Evolutionary conservation across 2,888 invertebrate genomes (phyloP).

Genomic region (Dorcus hopei): DNA sequence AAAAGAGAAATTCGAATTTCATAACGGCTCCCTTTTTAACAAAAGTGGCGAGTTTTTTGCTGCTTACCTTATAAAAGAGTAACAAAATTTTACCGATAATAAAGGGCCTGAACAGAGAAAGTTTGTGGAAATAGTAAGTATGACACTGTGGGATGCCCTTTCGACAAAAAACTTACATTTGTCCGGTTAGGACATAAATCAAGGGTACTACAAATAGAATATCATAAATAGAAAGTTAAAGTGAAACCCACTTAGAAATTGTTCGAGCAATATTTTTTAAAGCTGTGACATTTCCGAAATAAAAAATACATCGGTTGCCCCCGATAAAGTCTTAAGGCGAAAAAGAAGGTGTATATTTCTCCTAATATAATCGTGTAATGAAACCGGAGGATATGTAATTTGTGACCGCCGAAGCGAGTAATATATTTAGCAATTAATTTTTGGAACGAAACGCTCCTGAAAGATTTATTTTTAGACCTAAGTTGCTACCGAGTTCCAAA

Average conservation of each 20-base stretch:
- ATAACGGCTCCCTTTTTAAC: constrained; percentile 4
- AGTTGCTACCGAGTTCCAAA: constrained; percentile 37
- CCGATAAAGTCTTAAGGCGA: too few species aligned
- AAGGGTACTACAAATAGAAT: too few species aligned
- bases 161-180: too few species aligned
- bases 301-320: not conserved
- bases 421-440: constrained; percentile 41
- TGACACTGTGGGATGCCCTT: not conserved
- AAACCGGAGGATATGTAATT: constrained; percentile 11
- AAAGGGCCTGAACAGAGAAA: constrained; percentile 11
- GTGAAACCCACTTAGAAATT: not conserved
- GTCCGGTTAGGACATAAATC: too few species aligned
- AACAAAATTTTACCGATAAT: constrained; percentile 10
- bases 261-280: not conserved
- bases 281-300: not conserved
- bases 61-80: constrained; percentile 12
- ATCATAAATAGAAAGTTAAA: not conserved
- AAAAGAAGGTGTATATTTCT: too few species aligned
- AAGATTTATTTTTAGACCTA: constrained; percentile 42
- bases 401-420: constrained; percentile 26
- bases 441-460: constrained; percentile 32
- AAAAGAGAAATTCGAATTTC: constrained; percentile 8
- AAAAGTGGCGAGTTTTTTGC: constrained; percentile 7
- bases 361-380: not conserved
- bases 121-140: not conserved